Evolutionary conservation across 2,888 invertebrate genomes (phyloP).

Genomic region (Tetheella fluctuosa): DNA sequence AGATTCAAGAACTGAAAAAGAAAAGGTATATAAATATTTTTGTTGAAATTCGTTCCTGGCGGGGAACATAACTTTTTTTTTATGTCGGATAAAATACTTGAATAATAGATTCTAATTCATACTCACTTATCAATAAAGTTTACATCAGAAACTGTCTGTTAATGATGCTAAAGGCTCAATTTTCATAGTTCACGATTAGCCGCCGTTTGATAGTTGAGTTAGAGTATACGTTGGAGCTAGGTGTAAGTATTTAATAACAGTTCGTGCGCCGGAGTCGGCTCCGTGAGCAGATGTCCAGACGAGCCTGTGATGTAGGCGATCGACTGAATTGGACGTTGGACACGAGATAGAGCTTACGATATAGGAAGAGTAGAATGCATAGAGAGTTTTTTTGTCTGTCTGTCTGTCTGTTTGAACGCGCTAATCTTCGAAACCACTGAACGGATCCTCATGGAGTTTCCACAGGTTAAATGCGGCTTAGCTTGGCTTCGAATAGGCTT

Average conservation of each 20-base stretch:
- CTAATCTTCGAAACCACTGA: too few species aligned
- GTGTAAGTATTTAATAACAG: neutral
- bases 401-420: too few species aligned
- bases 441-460: too few species aligned
- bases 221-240: neutral
- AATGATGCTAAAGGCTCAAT: neutral
- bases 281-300: constrained; percentile 4
- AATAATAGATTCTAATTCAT: too few species aligned
- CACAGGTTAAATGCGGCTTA: too few species aligned
- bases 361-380: neutral
- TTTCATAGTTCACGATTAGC: neutral
- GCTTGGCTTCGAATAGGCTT: too few species aligned
- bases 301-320: neutral
- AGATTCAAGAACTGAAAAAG: too few species aligned
- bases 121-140: neutral
- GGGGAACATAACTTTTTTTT: too few species aligned
- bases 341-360: neutral
- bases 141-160: neutral
- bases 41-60: too few species aligned
- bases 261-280: neutral
- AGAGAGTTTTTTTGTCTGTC: too few species aligned
- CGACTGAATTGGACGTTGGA: neutral
- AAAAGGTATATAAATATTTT: too few species aligned
- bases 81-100: too few species aligned
- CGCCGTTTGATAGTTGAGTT: neutral